A percentile compares a stretch with the other conserved stretches of the same genome.
Conservation (phyloP, 2,888 invertebrate species). For the Apodemia hepburni region DNA sequence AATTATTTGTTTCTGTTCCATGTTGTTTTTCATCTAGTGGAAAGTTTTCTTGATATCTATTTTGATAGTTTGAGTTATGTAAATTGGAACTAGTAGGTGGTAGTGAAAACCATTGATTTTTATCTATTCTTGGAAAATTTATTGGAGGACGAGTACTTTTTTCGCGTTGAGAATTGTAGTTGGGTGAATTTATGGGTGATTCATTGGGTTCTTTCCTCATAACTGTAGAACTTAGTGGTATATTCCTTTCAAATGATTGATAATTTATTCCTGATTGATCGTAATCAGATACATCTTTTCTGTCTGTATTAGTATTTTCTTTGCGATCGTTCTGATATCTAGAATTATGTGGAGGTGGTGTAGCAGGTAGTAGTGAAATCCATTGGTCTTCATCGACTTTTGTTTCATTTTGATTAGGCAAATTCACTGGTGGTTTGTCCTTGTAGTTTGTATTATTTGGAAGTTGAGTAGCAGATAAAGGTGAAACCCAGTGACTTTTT, state of each 20-base stretch:
- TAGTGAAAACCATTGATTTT: slow-evolving; percentile 2
- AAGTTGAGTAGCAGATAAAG: not conserved
- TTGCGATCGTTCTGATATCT: not conserved
- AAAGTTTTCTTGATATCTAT: not conserved
- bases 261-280: slow-evolving; percentile 17
- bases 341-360: slow-evolving; percentile 2
- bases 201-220: not conserved
- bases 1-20: not conserved
- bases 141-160: not conserved
- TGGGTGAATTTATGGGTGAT: not conserved
- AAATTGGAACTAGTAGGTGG: not conserved
- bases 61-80: not conserved
- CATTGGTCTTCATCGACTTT: slow-evolving; percentile 19
- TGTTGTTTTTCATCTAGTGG: not conserved
- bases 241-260: slow-evolving; percentile 15
- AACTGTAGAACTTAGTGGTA: slow-evolving; percentile 16
- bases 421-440: not conserved
- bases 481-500: not conserved
- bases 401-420: not conserved
- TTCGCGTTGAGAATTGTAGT: not conserved
- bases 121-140: not conserved
- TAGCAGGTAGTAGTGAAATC: slow-evolving; percentile 23
- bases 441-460: not conserved
- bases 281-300: slow-evolving; percentile 4
- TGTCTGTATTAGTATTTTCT: not conserved